Evolutionary conservation across 30 jellyfish, hydroid and myxozoan species (phyloP).

Genomic region (Sanderia malayensis): DNA sequence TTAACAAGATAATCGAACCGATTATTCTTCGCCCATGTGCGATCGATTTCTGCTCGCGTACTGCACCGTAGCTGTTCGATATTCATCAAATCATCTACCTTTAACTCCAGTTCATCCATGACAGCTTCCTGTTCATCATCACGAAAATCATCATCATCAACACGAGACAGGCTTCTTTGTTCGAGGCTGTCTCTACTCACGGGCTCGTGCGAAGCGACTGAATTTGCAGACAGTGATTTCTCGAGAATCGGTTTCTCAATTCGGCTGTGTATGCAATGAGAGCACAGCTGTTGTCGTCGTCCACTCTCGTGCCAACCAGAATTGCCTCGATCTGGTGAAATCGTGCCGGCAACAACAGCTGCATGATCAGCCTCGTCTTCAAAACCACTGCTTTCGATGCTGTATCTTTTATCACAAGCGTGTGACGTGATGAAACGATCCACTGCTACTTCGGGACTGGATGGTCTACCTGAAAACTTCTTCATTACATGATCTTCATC

Average conservation of each 20-base stretch:
- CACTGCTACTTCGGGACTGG: too few relatives aligned
- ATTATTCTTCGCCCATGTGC: slow-evolving; percentile 30
- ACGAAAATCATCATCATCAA: too few relatives aligned
- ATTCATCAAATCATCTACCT: background rate
- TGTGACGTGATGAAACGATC: slow-evolving; percentile 8
- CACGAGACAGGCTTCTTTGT: slow-evolving; percentile 3
- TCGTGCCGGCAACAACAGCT: background rate
- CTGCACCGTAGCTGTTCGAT: background rate
- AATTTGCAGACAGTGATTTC: background rate
- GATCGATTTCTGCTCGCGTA: slow-evolving; percentile 8
- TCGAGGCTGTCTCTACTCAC: background rate
- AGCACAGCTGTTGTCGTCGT: slow-evolving; percentile 14
- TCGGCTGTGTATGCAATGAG: slow-evolving; percentile 3
- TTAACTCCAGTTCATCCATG: background rate
- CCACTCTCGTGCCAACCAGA: background rate
- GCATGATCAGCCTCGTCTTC: slow-evolving; percentile 91
- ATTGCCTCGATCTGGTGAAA: slow-evolving; percentile 37
- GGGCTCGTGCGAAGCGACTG: slow-evolving; percentile 14
- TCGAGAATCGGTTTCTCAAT: slow-evolving; percentile 20
- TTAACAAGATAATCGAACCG: slow-evolving; percentile 72
- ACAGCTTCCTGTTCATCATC: too few relatives aligned
- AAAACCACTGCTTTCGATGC: slow-evolving; percentile 97
- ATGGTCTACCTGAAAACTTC: too few relatives aligned
- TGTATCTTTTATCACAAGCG: slow-evolving; percentile 35
- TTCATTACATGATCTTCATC: too few relatives aligned